phyloP scores from a whole-genome alignment of 2,888 invertebrate species.

The Mallateleia sp. region DNA sequence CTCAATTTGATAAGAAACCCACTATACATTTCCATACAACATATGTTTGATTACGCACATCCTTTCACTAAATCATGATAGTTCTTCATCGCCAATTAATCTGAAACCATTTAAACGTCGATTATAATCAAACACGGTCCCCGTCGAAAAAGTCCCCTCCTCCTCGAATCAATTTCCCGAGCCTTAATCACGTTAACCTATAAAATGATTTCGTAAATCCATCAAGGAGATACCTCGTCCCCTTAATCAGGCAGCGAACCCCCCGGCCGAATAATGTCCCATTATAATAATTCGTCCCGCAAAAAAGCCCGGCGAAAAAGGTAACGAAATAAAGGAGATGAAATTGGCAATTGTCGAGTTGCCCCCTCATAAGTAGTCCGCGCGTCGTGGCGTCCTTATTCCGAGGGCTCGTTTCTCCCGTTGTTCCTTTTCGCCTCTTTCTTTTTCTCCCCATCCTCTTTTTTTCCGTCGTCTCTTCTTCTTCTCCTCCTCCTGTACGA shows the following conservation, averaged over 20 bases:
- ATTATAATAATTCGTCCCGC: constrained; percentile 64
- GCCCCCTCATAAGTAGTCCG: constrained; percentile 69
- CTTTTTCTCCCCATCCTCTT: constrained; percentile 9
- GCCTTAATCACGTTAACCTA: constrained; percentile 54
- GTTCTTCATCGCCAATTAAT: too few relatives aligned
- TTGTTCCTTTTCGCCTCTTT: constrained; percentile 19
- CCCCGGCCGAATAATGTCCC: constrained; percentile 43
- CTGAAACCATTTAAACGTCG: too few relatives aligned
- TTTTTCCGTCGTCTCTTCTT: constrained; percentile 25
- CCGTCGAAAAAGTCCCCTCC: too few relatives aligned
- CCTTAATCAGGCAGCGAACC: constrained; percentile 53
- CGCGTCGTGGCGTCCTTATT: constrained; percentile 59
- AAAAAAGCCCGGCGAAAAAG: constrained; percentile 30
- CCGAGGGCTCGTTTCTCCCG: constrained; percentile 19
- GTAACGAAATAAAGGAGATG: constrained; percentile 48
- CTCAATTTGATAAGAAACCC: too few relatives aligned
- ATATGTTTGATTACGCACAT: too few relatives aligned
- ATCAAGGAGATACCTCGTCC: constrained; percentile 9
- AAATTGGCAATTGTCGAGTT: constrained; percentile 73
- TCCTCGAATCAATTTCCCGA: too few relatives aligned
- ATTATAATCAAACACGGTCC: too few relatives aligned
- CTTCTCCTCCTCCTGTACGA: constrained; percentile 2
- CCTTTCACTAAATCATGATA: too few relatives aligned
- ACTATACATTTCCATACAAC: too few relatives aligned
- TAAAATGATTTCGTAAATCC: constrained; percentile 32